These are phyloP conservation scores for Limosa lapponica DNA, from an alignment of 2,797 vertebrate species.

Conservation along the genomic window DNA sequence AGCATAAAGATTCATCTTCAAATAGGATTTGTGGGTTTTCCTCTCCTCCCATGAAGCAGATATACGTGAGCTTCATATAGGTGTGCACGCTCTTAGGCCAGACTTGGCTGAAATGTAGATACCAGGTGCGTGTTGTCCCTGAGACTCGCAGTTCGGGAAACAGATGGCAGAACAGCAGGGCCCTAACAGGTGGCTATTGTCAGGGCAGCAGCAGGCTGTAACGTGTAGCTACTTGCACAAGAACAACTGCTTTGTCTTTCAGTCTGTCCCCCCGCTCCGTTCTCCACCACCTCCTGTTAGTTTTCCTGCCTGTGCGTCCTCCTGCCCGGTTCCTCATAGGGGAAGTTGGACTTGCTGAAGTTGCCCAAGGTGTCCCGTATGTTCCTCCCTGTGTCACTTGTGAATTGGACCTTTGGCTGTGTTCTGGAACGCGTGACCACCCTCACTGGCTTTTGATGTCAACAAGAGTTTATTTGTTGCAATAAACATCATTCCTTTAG, in stretches of 20 bases:
- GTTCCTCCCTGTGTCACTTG: background rate
- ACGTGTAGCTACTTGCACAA: background rate
- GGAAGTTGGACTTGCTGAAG: background rate
- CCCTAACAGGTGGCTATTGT: background rate
- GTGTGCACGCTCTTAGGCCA: background rate
- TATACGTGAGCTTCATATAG: background rate
- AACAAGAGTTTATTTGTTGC: background rate
- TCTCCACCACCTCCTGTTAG: background rate
- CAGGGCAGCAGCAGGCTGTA: background rate
- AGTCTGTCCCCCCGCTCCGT: background rate
- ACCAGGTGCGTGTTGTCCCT: background rate
- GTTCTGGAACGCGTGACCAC: background rate
- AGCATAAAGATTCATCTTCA: background rate
- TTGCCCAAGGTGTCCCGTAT: background rate
- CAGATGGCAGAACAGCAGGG: background rate
- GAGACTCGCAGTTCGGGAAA: background rate
- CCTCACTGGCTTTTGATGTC: background rate
- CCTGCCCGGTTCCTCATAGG: background rate
- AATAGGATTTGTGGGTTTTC: background rate
- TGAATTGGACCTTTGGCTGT: background rate
- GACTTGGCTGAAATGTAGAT: background rate
- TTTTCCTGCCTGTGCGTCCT: background rate
- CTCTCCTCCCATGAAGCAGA: background rate
- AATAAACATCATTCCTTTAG: background rate
- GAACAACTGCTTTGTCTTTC: background rate